A percentile compares a stretch with the other conserved stretches of the same genome.
phyloP scores from a whole-genome alignment of 2,888 invertebrate genomes.

The Tridacna gigas region DNA sequence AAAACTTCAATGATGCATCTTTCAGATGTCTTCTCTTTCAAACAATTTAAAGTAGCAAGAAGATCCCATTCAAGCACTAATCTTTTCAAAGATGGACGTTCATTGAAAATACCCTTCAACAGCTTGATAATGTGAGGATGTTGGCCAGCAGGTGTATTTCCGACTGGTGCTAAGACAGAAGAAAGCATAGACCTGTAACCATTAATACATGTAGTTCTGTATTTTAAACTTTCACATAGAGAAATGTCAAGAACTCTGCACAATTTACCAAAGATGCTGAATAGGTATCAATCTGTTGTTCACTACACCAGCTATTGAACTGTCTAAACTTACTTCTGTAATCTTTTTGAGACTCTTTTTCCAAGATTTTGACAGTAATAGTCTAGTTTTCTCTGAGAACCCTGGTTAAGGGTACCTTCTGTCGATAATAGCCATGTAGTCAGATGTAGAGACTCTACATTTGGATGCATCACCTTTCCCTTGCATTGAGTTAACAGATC shows the following conservation, averaged over 20 bases:
- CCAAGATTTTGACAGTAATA: conserved; percentile 23
- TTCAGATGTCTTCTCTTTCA: too few species aligned
- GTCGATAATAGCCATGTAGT: too few species aligned
- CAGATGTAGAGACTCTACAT: conserved; percentile 37
- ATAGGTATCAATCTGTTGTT: conserved; percentile 45
- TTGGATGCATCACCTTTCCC: conserved; percentile 17
- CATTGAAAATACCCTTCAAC: too few species aligned
- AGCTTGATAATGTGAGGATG: too few species aligned
- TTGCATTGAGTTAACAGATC: conserved; percentile 23
- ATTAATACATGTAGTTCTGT: conserved; percentile 8
- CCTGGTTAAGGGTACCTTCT: too few species aligned
- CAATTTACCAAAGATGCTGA: too few species aligned
- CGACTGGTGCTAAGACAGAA: conserved; percentile 24
- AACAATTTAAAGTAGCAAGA: too few species aligned
- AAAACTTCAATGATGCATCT: conserved; percentile 21
- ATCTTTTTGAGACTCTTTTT: conserved; percentile 23
- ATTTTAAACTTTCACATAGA: conserved; percentile 37
- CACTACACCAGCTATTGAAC: conserved; percentile 37
- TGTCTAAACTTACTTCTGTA: too few species aligned
- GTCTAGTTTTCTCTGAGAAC: too few species aligned
- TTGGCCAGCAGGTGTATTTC: too few species aligned
- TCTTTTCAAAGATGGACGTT: too few species aligned
- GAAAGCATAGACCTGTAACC: conserved; percentile 44
- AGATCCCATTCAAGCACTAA: too few species aligned
- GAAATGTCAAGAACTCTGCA: conserved; percentile 37